Percentiles rank a stretch among this genome's conserved stretches.
These are phyloP conservation scores for Enteromius radiatus DNA, from an alignment of 2,797 vertebrate species.

Conservation along the genomic window DNA sequence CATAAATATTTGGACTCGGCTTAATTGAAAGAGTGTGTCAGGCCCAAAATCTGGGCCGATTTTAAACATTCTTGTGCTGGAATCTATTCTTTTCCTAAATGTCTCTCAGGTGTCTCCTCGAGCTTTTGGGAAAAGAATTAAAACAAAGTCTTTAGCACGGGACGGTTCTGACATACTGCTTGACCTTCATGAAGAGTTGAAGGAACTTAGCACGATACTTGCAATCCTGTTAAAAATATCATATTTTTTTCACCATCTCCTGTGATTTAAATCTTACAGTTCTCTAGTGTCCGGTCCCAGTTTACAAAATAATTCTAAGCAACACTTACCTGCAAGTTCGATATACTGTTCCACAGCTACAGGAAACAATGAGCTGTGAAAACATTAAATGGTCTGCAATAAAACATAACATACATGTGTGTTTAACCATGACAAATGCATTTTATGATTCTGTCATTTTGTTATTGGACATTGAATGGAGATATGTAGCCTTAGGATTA, in stretches of 20 bases:
- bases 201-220: neutral
- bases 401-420: neutral
- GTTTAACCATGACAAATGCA: neutral
- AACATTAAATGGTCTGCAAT: neutral
- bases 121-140: conserved; percentile 32
- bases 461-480: neutral
- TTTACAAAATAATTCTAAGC: neutral
- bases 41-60: conserved; percentile 68
- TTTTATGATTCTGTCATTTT: neutral
- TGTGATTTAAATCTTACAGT: neutral
- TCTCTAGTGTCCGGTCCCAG: neutral
- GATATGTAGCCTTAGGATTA: too few species aligned
- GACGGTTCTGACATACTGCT: neutral
- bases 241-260: neutral
- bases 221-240: neutral
- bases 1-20: conserved; percentile 80
- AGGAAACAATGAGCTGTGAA: neutral
- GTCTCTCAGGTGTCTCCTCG: conserved; percentile 49
- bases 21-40: conserved; percentile 79
- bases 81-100: conserved; percentile 69
- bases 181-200: conserved; percentile 1
- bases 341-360: neutral
- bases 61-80: conserved; percentile 72
- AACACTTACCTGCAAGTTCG: neutral
- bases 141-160: conserved; percentile 31